Conservation (phyloP, 2,888 invertebrate genomes). For the Gisinianus flammeolus region DNA sequence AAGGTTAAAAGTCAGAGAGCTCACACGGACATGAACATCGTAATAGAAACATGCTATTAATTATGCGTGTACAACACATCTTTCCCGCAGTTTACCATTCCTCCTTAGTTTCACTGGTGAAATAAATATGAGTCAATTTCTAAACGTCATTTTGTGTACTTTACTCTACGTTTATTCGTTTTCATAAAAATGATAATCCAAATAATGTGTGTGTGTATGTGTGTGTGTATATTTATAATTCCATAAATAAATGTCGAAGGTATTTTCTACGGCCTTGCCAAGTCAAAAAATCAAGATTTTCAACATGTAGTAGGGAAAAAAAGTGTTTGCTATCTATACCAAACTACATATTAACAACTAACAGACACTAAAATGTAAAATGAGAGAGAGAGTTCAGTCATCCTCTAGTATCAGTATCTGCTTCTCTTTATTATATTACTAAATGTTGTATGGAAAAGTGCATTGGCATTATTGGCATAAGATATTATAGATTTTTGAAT, state of each 20-base stretch:
- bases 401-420: neutral
- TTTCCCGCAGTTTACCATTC: too few relatives aligned
- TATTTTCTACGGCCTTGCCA: neutral
- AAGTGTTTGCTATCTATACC: neutral
- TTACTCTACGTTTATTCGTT: too few relatives aligned
- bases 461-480: slow-evolving; percentile 16
- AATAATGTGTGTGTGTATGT: neutral
- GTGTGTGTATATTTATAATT: neutral
- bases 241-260: too few relatives aligned
- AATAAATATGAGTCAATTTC: too few relatives aligned
- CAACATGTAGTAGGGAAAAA: neutral
- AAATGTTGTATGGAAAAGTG: slow-evolving; percentile 18
- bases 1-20: too few relatives aligned
- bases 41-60: too few relatives aligned
- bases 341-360: neutral
- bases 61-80: too few relatives aligned
- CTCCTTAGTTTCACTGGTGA: too few relatives aligned
- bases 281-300: neutral
- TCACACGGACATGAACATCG: too few relatives aligned
- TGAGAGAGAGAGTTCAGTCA: neutral
- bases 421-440: neutral
- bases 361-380: neutral
- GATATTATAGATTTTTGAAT: slow-evolving; percentile 12
- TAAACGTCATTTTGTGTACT: too few relatives aligned
- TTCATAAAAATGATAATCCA: neutral